These are phyloP conservation scores for Gibbula magus DNA, from an alignment of 2,888 invertebrate genomes.

Conservation along the genomic window DNA sequence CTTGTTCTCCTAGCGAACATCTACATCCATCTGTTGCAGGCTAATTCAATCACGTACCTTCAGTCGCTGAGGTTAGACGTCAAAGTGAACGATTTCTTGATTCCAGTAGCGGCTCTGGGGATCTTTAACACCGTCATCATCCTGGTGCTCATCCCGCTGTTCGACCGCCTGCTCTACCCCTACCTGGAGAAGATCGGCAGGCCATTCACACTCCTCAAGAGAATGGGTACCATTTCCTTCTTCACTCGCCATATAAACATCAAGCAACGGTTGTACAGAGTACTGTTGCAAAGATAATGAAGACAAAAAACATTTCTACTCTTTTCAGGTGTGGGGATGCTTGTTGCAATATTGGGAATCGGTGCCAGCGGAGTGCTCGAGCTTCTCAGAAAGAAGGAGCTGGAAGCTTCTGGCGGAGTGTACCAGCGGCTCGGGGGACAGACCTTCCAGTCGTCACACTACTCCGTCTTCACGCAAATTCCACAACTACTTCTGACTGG, in stretches of 20 bases:
- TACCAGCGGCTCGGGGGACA: slow-evolving; percentile 53
- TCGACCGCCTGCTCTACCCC: slow-evolving; percentile 66
- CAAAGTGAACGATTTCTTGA: slow-evolving; percentile 45
- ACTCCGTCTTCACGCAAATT: slow-evolving; percentile 63
- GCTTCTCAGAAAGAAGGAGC: slow-evolving; percentile 61
- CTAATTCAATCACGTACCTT: slow-evolving; percentile 66
- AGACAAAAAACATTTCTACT: too few relatives aligned
- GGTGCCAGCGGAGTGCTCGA: slow-evolving; percentile 66
- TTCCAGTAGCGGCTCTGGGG: slow-evolving; percentile 68
- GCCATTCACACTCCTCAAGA: slow-evolving; percentile 62
- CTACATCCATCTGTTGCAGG: slow-evolving; percentile 58
- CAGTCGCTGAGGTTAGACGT: slow-evolving; percentile 68
- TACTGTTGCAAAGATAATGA: too few relatives aligned
- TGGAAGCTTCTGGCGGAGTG: slow-evolving; percentile 46
- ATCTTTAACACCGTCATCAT: slow-evolving; percentile 68
- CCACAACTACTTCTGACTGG: slow-evolving; percentile 68
- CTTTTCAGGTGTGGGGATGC: slow-evolving; percentile 62
- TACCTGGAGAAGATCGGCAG: slow-evolving; percentile 50
- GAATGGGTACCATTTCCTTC: slow-evolving; percentile 59
- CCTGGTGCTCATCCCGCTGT: slow-evolving; percentile 66
- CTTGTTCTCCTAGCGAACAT: too few relatives aligned
- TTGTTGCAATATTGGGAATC: slow-evolving; percentile 58
- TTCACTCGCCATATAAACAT: too few relatives aligned
- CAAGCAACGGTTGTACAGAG: too few relatives aligned
- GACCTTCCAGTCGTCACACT: slow-evolving; percentile 59